Conservation (phyloP, 1,140 invertebrate species). For the Drosophila jambulina region DNA sequence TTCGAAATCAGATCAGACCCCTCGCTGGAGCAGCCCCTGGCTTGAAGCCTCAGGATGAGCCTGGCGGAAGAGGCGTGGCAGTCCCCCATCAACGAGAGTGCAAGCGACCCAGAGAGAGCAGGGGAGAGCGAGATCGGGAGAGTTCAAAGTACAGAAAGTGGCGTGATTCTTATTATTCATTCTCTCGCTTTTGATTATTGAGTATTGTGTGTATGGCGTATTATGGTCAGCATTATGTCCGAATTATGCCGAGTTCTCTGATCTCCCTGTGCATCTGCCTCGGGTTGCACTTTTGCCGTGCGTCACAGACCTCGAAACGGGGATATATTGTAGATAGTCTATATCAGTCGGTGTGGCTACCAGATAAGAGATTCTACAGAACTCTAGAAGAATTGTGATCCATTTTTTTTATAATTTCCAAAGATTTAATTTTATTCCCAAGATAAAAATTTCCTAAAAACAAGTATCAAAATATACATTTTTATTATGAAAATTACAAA, state of each 20-base stretch:
- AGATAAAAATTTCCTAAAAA: background rate
- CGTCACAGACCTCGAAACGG: slow-evolving; percentile 11
- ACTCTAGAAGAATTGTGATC: background rate
- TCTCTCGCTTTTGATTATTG: slow-evolving; percentile 52
- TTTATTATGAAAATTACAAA: background rate
- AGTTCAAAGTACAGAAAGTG: slow-evolving; percentile 74
- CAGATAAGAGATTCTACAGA: background rate
- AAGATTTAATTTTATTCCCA: background rate
- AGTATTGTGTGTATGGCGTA: slow-evolving; percentile 33
- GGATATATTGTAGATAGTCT: background rate
- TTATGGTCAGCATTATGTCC: slow-evolving; percentile 27
- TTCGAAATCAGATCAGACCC: background rate
- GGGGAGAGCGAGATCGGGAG: slow-evolving; percentile 10
- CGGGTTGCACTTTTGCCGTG: slow-evolving; percentile 11
- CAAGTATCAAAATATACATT: background rate
- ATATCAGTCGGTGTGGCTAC: background rate
- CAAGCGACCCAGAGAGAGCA: slow-evolving; percentile 10
- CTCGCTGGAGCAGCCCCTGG: background rate
- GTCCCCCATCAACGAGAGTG: slow-evolving; percentile 7
- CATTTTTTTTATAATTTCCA: background rate
- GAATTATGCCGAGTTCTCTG: slow-evolving; percentile 21
- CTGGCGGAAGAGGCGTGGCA: slow-evolving; percentile 40
- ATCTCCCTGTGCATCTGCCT: slow-evolving; percentile 9
- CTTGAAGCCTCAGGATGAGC: slow-evolving; percentile 40
- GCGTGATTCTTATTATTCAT: slow-evolving; percentile 78